Evolutionary conservation across 1,140 invertebrate genomes (phyloP).

Genomic region (Cataglyphis hispanica): DNA sequence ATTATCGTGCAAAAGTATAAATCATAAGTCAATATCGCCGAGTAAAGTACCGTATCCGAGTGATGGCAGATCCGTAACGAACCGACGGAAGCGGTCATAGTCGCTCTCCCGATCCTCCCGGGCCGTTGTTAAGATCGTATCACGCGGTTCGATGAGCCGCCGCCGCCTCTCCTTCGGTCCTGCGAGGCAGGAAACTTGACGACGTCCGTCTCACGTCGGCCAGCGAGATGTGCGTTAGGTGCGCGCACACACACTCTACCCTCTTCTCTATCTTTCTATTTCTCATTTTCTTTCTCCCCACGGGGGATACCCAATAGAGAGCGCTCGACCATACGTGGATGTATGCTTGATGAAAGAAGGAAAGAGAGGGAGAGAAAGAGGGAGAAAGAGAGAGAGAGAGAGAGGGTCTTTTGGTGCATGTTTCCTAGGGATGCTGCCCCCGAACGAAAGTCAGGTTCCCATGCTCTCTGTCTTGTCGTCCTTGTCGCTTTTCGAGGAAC

Average conservation of each 20-base stretch:
- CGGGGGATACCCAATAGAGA: constrained; percentile 42
- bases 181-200: constrained; percentile 73
- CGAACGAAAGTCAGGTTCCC: constrained; percentile 86
- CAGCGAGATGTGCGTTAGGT: constrained; percentile 75
- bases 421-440: constrained; percentile 86
- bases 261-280: constrained; percentile 76
- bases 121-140: constrained; percentile 61
- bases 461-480: constrained; percentile 79
- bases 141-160: constrained; percentile 74
- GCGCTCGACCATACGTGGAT: constrained; percentile 32
- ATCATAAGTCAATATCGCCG: constrained; percentile 36
- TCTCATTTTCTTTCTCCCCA: constrained; percentile 78
- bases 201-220: constrained; percentile 60
- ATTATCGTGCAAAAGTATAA: constrained; percentile 35
- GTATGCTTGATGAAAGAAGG: constrained; percentile 33
- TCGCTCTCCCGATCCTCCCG: background rate
- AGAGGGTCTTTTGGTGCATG: constrained; percentile 70
- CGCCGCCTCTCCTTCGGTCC: constrained; percentile 57
- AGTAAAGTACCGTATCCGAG: constrained; percentile 30
- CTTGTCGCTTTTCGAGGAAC: constrained; percentile 45
- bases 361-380: constrained; percentile 33
- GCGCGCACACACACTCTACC: constrained; percentile 40
- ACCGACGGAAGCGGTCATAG: constrained; percentile 41
- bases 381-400: constrained; percentile 5
- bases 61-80: constrained; percentile 51